A percentile compares a stretch with the other conserved stretches of the same genome.
These are phyloP conservation scores for Coluber constrictor DNA, from an alignment of 2,797 vertebrate species.

Conservation along the genomic window DNA sequence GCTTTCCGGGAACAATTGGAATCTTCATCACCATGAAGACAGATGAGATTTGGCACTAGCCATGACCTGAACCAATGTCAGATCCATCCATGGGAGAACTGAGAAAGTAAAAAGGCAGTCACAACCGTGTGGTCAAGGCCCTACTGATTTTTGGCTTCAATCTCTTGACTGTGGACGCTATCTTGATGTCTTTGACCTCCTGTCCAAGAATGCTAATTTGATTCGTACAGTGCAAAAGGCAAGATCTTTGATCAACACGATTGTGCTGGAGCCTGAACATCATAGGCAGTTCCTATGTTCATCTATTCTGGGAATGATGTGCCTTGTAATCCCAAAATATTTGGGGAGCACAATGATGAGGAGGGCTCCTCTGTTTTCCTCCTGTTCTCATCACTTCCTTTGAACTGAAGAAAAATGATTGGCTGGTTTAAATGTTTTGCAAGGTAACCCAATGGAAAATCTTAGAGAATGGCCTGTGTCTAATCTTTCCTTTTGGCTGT, in stretches of 20 bases:
- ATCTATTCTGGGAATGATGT: neutral
- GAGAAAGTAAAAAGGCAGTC: neutral
- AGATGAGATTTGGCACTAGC: too few species aligned
- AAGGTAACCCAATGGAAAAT: conserved; percentile 64
- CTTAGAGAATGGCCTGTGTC: conserved; percentile 52
- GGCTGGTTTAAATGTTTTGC: conserved; percentile 60
- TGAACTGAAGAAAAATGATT: conserved; percentile 58
- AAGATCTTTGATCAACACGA: neutral
- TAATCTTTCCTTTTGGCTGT: conserved; percentile 55
- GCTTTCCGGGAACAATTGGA: neutral
- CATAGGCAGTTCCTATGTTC: neutral
- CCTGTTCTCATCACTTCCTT: conserved; percentile 27
- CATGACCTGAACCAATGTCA: neutral
- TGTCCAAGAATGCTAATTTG: neutral
- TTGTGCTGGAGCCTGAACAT: neutral
- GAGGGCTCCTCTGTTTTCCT: conserved; percentile 28
- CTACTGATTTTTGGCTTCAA: neutral
- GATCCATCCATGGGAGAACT: neutral
- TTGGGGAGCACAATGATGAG: neutral
- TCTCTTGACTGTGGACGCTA: neutral
- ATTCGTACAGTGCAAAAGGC: neutral
- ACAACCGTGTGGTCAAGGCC: neutral
- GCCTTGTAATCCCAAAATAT: neutral
- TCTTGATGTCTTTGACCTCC: neutral
- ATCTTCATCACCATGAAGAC: neutral